These are phyloP conservation scores for Myripristis murdjan DNA, from an alignment of 2,797 vertebrate species.

Conservation along the genomic window DNA sequence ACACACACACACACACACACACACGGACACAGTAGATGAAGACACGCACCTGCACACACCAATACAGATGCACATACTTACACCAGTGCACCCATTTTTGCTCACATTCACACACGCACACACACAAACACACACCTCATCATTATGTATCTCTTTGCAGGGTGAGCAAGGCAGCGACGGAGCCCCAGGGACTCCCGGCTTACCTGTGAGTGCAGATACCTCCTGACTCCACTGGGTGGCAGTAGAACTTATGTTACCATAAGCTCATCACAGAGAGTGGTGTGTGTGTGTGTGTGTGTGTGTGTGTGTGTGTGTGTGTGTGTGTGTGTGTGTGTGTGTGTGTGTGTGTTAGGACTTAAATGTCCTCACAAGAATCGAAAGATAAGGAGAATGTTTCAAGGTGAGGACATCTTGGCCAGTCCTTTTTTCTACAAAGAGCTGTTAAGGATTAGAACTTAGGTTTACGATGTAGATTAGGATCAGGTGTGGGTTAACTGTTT, in stretches of 20 bases:
- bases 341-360: no score
- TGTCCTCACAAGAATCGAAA: no score
- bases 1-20: constrained; percentile 21
- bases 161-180: constrained; percentile 82
- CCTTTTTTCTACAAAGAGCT: no score
- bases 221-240: constrained; percentile 64
- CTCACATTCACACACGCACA: neutral
- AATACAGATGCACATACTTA: neutral
- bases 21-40: constrained; percentile 35
- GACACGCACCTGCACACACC: constrained; percentile 34
- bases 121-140: constrained; percentile 34
- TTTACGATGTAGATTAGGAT: no score
- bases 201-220: constrained; percentile 72
- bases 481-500: no score
- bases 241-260: constrained; percentile 42
- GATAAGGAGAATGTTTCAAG: no score
- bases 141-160: constrained; percentile 74
- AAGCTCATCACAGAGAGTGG: neutral
- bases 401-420: no score
- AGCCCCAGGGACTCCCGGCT: constrained; percentile 76
- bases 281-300: no score
- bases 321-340: no score
- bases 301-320: no score
- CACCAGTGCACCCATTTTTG: constrained; percentile 3
- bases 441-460: no score